phyloP scores from a whole-genome alignment of 2,113 vertebrate genomes.

The Myotis brandtii region DNA sequence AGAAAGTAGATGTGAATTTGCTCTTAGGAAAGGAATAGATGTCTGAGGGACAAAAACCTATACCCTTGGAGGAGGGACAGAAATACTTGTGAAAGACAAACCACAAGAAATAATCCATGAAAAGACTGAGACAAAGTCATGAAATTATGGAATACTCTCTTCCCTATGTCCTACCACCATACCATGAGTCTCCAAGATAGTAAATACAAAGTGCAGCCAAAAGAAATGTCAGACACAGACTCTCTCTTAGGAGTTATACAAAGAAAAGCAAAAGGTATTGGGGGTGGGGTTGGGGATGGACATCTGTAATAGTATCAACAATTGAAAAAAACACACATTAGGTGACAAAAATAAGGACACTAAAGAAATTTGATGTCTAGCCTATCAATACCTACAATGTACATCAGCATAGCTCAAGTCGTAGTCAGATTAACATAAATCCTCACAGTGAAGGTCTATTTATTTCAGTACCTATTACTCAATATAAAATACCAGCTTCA shows the following conservation, averaged over 20 bases:
- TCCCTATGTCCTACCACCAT: not conserved
- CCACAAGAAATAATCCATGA: not conserved
- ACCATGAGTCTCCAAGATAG: not conserved
- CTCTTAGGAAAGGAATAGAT: not conserved
- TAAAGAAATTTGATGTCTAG: not conserved
- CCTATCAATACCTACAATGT: not conserved
- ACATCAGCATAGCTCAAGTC: not conserved
- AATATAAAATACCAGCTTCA: not conserved
- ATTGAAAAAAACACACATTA: not conserved
- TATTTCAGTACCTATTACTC: not conserved
- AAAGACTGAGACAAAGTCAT: not conserved
- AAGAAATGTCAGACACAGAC: not conserved
- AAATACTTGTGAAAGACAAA: not conserved
- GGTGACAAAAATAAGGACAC: not conserved
- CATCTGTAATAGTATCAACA: not conserved
- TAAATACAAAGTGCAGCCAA: not conserved
- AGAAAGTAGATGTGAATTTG: not conserved
- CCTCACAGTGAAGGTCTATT: not conserved
- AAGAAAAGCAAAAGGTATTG: not conserved
- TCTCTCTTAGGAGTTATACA: not conserved
- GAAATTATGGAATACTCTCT: not conserved
- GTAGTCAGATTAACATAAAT: not conserved
- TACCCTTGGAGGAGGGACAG: not conserved
- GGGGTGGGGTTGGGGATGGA: no score
- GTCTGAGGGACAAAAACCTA: not conserved